Percentiles rank a stretch among this genome's conserved stretches.
phyloP scores from a whole-genome alignment of 1,140 invertebrate species.

The Anastatus disparis region DNA sequence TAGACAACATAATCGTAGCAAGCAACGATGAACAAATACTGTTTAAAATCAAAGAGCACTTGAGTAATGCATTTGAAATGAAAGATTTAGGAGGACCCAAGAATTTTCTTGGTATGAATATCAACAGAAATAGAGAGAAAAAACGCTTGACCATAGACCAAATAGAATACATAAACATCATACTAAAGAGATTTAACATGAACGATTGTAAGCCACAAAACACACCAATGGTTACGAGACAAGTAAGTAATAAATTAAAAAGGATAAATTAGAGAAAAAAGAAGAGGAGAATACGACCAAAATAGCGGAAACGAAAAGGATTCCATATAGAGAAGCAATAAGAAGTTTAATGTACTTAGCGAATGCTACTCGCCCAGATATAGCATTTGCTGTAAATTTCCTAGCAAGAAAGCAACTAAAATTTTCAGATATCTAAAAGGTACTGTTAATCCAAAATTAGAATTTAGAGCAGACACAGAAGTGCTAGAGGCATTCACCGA shows the following conservation, averaged over 20 bases:
- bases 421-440: slow-evolving; percentile 51
- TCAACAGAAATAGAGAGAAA: slow-evolving; percentile 35
- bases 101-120: slow-evolving; percentile 33
- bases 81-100: slow-evolving; percentile 41
- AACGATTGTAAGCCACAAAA: slow-evolving; percentile 48
- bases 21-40: slow-evolving; percentile 33
- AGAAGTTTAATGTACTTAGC: slow-evolving; percentile 55
- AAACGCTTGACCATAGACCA: slow-evolving; percentile 21
- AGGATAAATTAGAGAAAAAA: slow-evolving; percentile 36
- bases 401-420: slow-evolving; percentile 46
- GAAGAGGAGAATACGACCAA: neutral
- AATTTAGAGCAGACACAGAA: slow-evolving; percentile 30
- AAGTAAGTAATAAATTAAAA: slow-evolving; percentile 31
- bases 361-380: slow-evolving; percentile 57
- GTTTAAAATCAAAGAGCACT: slow-evolving; percentile 30
- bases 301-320: slow-evolving; percentile 34
- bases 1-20: slow-evolving; percentile 41
- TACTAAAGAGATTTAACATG: slow-evolving; percentile 51
- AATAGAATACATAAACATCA: slow-evolving; percentile 29
- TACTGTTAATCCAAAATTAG: slow-evolving; percentile 30
- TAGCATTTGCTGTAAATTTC: slow-evolving; percentile 53
- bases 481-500: slow-evolving; percentile 38
- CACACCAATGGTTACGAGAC: slow-evolving; percentile 46
- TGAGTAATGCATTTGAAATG: slow-evolving; percentile 34
- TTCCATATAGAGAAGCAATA: slow-evolving; percentile 52